Evolutionary conservation across 2,888 invertebrate genomes (phyloP), one percentile per base, ranked within the genome.

Genomic region (Drosophila monieri): DNA sequence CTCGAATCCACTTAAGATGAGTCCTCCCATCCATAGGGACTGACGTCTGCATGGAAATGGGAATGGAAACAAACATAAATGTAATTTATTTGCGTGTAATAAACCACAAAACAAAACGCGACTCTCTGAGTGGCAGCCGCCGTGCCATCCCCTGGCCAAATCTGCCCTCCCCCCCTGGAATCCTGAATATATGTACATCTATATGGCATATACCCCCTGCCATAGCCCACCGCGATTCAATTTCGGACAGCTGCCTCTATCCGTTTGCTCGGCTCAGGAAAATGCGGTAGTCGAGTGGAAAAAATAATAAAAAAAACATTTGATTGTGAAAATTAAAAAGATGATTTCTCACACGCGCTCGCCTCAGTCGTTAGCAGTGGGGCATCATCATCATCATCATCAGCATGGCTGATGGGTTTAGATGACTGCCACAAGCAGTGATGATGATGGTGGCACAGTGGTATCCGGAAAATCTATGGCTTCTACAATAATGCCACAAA

Each of bases 11-110:
- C 35, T 35, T 35, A 14, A 35, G 35, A n/a, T n/a, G n/a, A n/a
- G n/a, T 35, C 35, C n/a, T 66, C 15, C 15, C 62, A 64, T 64
- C 67, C 25, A 32, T 37, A 44, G 27, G 6, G 3, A 55, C 8
- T 25, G 8, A 66, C 44, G 66, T 66, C 67, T 12, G 35, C 12
- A n/a, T 35, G 35, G 35, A n/a, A 35, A 49, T 41, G 77, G 57
- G 66, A 84, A 75, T 77, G 85, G 73, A 72, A 79, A 74, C 80
- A 77, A 86, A 77, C 86, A 84, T 76, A 76, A 84, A 86, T 86
- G 71, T 80, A 88, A 84, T 84, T 88, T 88, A 88, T 84, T 84
- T 86, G 84, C 88, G 87, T 86, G 78, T 84, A 84, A 88, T 88
- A 88, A 88, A 84, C 88, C 88, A 76, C 88, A 88, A 77, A 78